Evolutionary conservation across 2,888 invertebrate genomes (phyloP), one percentile per base, ranked within the genome.

Genomic region (Trachelus stipa): DNA sequence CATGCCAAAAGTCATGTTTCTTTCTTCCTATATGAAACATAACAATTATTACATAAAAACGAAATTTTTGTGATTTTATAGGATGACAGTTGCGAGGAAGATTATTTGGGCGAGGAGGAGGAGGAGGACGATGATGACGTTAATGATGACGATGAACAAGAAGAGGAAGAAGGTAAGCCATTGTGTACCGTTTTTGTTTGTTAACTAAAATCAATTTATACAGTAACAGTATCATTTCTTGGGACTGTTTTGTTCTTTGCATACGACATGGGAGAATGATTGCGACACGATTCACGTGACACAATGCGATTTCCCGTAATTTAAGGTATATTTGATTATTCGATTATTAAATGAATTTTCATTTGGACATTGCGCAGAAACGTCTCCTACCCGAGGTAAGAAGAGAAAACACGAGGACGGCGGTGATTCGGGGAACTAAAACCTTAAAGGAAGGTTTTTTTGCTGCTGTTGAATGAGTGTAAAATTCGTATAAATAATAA

Each of bases 401-500:
- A 95, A 95, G 90, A 94, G 95, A 93, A 95, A 95, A 93, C 94
- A 94, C 88, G 95, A 95, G 90, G 95, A 94, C n/a, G 94, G 93
- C 23, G 92, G 92, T 68, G 93, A 91, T 81, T 86, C 89, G 81
- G 90, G 88, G 82, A 91, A 91, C 87, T 90, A 91, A 86, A 88
- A 86, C 78, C 81, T 77, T 80, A 80, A 82, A 84, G 78, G 82
- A 73, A 76, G 74, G 34, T 74, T 88, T 88, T 83, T 83, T 82
- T 84, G 84, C 87, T 89, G 88, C 87, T 89, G 88, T 88, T 88
- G 86, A 88, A 87, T 88, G 88, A 89, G 87, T 90, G 88, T 90
- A 89, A 89, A 90, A 90, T 90, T 90, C 89, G 83, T 90, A 90
- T 88, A 89, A 88, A 90, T 88, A 88, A 87, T 88, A 88, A 88